Conservation (phyloP, 1,140 invertebrate species). For the Eueides isabella region DNA sequence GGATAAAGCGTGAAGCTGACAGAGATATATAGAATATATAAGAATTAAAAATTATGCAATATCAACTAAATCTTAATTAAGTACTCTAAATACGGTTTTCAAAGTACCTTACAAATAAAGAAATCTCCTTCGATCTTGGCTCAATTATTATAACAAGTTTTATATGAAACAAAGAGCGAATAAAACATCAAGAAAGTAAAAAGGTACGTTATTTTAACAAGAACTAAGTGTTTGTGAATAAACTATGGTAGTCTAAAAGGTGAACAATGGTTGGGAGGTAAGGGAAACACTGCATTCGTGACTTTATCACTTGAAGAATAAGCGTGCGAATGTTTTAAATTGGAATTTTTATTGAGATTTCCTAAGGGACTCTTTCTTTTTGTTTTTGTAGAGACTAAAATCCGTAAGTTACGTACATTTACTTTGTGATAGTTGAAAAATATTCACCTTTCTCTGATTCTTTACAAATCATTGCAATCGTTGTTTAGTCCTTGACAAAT, state of each 20-base stretch:
- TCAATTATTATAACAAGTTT: not conserved
- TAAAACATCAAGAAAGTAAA: slow-evolving; percentile 2
- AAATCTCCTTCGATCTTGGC: not conserved
- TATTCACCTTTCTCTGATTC: not conserved
- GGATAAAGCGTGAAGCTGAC: no score
- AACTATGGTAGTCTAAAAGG: slow-evolving; percentile 33
- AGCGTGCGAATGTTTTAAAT: not conserved
- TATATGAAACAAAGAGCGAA: slow-evolving; percentile 5
- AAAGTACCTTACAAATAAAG: not conserved
- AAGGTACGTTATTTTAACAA: slow-evolving; percentile 24
- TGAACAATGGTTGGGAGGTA: not conserved
- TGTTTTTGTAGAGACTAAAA: slow-evolving; percentile 8
- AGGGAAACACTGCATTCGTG: not conserved
- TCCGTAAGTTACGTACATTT: slow-evolving; percentile 9
- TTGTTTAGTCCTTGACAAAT: not conserved
- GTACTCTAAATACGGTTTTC: not conserved
- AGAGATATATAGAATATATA: no score
- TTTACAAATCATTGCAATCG: not conserved
- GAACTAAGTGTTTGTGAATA: slow-evolving; percentile 43
- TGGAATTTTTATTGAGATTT: not conserved
- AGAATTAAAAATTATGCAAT: no score
- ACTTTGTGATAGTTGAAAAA: not conserved
- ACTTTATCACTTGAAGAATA: not conserved
- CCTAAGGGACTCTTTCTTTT: slow-evolving; percentile 19
- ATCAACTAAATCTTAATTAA: no score